Evolutionary conservation across 2,888 invertebrate species (phyloP).

Genomic region (Pollenia amentaria): DNA sequence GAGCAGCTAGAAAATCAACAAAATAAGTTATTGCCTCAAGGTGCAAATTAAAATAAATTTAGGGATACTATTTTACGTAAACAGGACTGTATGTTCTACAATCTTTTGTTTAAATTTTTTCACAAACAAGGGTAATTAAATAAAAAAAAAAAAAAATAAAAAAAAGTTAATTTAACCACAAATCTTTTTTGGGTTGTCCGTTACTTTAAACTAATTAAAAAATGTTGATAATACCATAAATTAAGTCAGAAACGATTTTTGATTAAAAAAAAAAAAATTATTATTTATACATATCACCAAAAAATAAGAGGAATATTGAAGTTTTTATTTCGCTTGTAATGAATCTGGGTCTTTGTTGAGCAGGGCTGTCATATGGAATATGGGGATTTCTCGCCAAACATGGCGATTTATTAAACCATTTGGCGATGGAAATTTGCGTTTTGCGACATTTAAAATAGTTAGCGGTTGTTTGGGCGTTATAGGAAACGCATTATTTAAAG

Average conservation of each 20-base stretch:
- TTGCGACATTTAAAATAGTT: too few species aligned
- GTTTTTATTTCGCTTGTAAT: too few species aligned
- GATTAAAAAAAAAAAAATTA: not conserved
- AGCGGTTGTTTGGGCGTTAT: too few species aligned
- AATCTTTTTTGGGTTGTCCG: constrained; percentile 76
- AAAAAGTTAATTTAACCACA: constrained; percentile 78
- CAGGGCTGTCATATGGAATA: too few species aligned
- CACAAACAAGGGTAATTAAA: constrained; percentile 32
- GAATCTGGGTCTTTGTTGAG: too few species aligned
- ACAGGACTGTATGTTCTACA: not conserved
- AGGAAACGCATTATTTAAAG: too few species aligned
- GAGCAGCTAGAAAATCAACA: constrained; percentile 11
- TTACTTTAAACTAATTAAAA: constrained; percentile 82
- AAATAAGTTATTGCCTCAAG: constrained; percentile 64
- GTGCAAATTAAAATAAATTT: constrained; percentile 64
- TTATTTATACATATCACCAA: not conserved
- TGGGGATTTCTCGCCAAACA: too few species aligned
- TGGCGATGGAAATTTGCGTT: too few species aligned
- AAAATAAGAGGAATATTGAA: too few species aligned
- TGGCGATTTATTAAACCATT: too few species aligned
- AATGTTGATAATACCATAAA: constrained; percentile 75
- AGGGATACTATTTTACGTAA: constrained; percentile 18
- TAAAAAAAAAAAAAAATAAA: constrained; percentile 67
- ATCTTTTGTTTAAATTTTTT: constrained; percentile 40
- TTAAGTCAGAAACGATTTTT: not conserved